Conservation (phyloP, 2,797 vertebrate genomes). For the Urocyon cinereoargenteus region DNA sequence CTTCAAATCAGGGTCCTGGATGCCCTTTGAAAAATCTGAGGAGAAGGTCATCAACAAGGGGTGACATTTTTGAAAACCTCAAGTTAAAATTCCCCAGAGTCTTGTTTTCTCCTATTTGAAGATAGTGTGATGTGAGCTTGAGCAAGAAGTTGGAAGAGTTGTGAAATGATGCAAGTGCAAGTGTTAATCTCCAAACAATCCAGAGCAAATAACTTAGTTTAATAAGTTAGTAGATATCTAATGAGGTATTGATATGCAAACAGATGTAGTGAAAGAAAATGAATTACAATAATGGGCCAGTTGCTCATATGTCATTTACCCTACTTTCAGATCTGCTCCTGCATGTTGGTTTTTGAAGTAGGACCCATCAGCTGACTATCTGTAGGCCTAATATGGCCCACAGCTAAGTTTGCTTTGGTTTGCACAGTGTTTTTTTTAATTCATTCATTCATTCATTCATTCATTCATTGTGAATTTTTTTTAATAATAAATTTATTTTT, state of each 20-base stretch:
- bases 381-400: background rate
- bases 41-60: constrained; percentile 52
- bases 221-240: background rate
- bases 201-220: background rate
- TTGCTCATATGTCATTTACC: background rate
- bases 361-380: background rate
- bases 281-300: background rate
- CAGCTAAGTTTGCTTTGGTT: constrained; percentile 62
- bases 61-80: constrained; percentile 58
- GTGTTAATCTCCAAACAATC: background rate
- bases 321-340: background rate
- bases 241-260: background rate
- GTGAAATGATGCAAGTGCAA: constrained; percentile 28
- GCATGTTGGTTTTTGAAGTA: background rate
- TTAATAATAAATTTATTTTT: too few relatives aligned
- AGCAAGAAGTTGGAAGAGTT: background rate
- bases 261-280: background rate
- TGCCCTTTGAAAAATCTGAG: constrained; percentile 70
- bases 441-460: too few relatives aligned
- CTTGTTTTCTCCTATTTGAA: constrained; percentile 37
- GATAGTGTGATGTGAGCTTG: background rate
- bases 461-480: too few relatives aligned
- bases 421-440: background rate
- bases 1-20: constrained; percentile 17
- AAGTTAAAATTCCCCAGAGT: background rate